Evolutionary conservation across 2,113 vertebrate species (phyloP).

Genomic region (Ptilorrhoa leucosticta): DNA sequence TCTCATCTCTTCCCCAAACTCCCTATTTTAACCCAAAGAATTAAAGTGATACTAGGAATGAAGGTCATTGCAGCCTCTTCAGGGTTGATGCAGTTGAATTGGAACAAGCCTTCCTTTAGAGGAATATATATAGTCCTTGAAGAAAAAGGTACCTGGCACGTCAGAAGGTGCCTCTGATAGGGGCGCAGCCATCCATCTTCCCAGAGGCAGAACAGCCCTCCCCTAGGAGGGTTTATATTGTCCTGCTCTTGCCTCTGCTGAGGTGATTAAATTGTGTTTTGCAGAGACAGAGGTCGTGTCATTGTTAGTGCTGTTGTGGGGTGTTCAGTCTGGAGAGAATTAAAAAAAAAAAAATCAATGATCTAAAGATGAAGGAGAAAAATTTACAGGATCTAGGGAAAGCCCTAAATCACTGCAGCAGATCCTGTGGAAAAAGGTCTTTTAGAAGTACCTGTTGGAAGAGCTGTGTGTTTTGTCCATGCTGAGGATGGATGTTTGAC

Average conservation of each 20-base stretch:
- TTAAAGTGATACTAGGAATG: background rate
- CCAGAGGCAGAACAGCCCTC: background rate
- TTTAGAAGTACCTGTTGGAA: background rate
- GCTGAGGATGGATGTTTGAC: background rate
- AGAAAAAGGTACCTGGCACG: background rate
- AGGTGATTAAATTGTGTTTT: background rate
- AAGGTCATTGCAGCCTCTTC: background rate
- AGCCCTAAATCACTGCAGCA: background rate
- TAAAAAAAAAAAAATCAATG: background rate
- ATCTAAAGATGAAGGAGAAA: background rate
- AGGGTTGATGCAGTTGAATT: background rate
- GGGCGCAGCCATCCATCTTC: background rate
- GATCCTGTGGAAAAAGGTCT: background rate
- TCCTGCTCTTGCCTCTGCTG: background rate
- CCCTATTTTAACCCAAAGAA: background rate
- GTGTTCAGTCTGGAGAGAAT: background rate
- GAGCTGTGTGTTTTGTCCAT: background rate
- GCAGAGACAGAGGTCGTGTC: accelerated
- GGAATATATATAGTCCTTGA: background rate
- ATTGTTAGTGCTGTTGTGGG: background rate
- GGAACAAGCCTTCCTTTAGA: background rate
- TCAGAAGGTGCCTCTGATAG: background rate
- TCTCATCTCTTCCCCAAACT: background rate
- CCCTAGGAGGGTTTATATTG: background rate
- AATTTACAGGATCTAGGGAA: background rate